Evolutionary conservation across 92 coral and sea anemone species (phyloP), one percentile per base, ranked within the genome.

Genomic region (Anthopleura xanthogrammica): DNA sequence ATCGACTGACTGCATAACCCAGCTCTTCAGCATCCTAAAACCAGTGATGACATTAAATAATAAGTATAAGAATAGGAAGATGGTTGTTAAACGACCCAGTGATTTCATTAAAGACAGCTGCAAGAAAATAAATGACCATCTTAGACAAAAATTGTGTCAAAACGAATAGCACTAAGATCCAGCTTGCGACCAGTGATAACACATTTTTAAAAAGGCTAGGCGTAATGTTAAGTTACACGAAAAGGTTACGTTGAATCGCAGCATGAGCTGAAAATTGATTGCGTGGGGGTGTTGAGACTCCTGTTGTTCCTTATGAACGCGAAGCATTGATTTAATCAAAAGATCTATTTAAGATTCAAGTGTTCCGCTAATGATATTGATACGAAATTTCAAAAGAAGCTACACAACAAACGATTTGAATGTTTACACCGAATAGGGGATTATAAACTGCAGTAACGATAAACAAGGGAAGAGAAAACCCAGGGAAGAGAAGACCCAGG

Each of bases 221-320:
- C 16, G 2, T 23, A 6, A 13, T 12, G 74, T 23, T 13, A 20
- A 5, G 74, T 6, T 42, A 68, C 42, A 3, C 7, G 42, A 68
- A 68, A 12, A 62, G 29, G 70, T 19, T 22, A 6, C 12, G 65
- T 20, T 36, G 41, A 36, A 68, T 68, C 74, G 16, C 41, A 68
- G 74, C 43, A 29, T 68, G 74, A 68, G 16, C 19, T 62, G 10
- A 2, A 20, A 62, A 68, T 12, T 11, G 42, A 68, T 68, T 68
- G 42, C 41, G 19, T 68, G 14, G 24, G 74, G 74, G 74, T 68
- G 74, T 68, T 14, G 16, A 68, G 74, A 13, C 42, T 29, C 74
- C 74, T 29, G 74, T 62, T 23, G 70, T 68, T 68, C 74, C 41
- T 68, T 68, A 29, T 68, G 74, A 68, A n/a, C 74, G 42, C 41